These are phyloP conservation scores for Crocodylus rhombifer DNA, from an alignment of 2,797 vertebrate genomes.

Conservation along the genomic window DNA sequence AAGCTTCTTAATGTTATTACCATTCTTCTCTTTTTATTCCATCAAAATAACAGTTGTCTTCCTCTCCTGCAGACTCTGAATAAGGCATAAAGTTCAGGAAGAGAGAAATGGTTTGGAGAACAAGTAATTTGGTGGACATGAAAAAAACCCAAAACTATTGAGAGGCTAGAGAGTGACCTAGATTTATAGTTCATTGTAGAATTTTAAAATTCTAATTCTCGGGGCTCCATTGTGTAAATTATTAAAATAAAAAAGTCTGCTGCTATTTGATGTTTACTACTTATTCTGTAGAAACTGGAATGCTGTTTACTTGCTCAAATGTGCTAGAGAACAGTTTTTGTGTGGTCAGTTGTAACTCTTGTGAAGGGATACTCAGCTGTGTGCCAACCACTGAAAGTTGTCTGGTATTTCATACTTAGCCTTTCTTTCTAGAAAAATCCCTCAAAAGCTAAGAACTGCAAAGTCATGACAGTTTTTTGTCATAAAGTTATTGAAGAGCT, in stretches of 20 bases:
- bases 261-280: not conserved
- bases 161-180: no score
- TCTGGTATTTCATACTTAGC: not conserved
- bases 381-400: not conserved
- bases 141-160: no score
- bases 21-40: not conserved
- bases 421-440: not conserved
- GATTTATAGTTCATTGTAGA: not conserved
- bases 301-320: not conserved
- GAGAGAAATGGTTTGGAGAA: no score
- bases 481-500: not conserved
- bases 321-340: not conserved
- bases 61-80: not conserved
- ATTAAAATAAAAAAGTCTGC: not conserved
- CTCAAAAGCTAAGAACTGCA: not conserved
- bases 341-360: not conserved
- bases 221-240: not conserved
- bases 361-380: not conserved
- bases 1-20: not conserved
- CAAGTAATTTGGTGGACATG: no score
- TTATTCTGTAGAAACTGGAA: not conserved
- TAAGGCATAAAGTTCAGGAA: no score
- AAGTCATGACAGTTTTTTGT: not conserved
- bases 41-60: not conserved
- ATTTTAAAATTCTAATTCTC: not conserved